These are phyloP conservation scores for Lordiphosa mommai DNA, from an alignment of 1,140 invertebrate genomes.

Conservation along the genomic window DNA sequence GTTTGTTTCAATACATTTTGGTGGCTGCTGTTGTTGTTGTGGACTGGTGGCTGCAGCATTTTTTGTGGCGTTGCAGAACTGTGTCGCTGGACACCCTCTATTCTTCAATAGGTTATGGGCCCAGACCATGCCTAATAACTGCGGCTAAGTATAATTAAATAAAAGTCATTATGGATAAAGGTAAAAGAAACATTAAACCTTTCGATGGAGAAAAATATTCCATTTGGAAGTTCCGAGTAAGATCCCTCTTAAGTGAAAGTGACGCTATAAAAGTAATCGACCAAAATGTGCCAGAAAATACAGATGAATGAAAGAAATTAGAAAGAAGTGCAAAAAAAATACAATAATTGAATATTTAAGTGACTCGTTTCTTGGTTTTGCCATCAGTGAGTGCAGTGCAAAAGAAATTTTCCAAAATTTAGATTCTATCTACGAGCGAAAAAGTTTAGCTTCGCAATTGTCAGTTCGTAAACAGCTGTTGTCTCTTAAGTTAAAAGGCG, in stretches of 20 bases:
- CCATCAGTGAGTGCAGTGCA: slow-evolving; percentile 47
- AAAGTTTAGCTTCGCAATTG: slow-evolving; percentile 76
- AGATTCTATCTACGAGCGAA: slow-evolving; percentile 75
- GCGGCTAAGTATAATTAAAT: neutral
- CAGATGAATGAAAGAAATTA: slow-evolving; percentile 58
- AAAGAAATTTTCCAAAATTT: slow-evolving; percentile 70
- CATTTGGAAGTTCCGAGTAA: slow-evolving; percentile 9
- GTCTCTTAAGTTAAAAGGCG: slow-evolving; percentile 68
- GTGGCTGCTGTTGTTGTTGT: no score
- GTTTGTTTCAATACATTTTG: no score
- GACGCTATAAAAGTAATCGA: neutral
- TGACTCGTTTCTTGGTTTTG: slow-evolving; percentile 71
- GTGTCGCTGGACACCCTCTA: no score
- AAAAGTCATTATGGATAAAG: neutral
- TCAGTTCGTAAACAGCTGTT: slow-evolving; percentile 71
- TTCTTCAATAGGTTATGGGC: neutral
- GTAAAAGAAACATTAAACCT: slow-evolving; percentile 10
- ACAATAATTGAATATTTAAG: slow-evolving; percentile 69
- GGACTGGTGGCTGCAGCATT: no score
- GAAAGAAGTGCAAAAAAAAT: slow-evolving; percentile 61
- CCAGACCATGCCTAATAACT: neutral
- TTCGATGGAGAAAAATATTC: slow-evolving; percentile 15
- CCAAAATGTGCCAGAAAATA: slow-evolving; percentile 19
- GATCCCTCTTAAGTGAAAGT: neutral
- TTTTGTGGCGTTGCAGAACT: no score